Evolutionary conservation across 2,888 invertebrate species (phyloP), one percentile per base, ranked within the genome.

Genomic region (Ellobium chinense): DNA sequence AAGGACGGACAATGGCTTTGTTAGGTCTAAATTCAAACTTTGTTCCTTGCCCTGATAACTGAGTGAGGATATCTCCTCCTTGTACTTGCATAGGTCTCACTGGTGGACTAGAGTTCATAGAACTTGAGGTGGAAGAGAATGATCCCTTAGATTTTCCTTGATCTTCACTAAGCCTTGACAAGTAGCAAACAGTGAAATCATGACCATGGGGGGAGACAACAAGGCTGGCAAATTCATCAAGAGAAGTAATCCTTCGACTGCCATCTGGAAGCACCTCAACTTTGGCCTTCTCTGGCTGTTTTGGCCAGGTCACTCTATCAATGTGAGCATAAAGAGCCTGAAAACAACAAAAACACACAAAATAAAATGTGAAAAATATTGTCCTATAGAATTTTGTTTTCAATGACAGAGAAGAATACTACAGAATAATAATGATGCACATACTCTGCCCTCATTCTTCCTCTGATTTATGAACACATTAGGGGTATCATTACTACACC

Each of bases 111-210:
- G 58, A 58, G n/a, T 9, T 58, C 18, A 18, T n/a, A 18, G 60
- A 36, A 65, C 31, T 54, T 24, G 54, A 75, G 1, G 31, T 34
- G 21, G 63, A 69, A 31, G 39, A 5, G 2, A 37, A 31, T 34
- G 29, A 1, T 0, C 24, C 31, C 31, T 70, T 78, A 34, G 46
- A 29, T 39, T 58, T 58, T 9, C 46, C 37, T 46, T 24, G 24
- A 7, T 89, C 89, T 12, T 80, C 81, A 80, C 91, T 91, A 21
- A 90, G 66, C 60, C 84, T 81, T 2, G 90, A 90, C 27, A 91
- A 82, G 75, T 89, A 90, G 69, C 90, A 89, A 7, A 91, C 87
- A 4, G 90, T 91, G 81, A 91, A 90, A 74, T 91, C 90, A 74
- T 87, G 86, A 0, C 85, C 82, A 76, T 91, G 90, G n/a, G 90